A percentile compares a stretch with the other conserved stretches of the same genome.
Evolutionary conservation across 2,113 vertebrate genomes (phyloP).

Genomic region (Geococcyx californianus): DNA sequence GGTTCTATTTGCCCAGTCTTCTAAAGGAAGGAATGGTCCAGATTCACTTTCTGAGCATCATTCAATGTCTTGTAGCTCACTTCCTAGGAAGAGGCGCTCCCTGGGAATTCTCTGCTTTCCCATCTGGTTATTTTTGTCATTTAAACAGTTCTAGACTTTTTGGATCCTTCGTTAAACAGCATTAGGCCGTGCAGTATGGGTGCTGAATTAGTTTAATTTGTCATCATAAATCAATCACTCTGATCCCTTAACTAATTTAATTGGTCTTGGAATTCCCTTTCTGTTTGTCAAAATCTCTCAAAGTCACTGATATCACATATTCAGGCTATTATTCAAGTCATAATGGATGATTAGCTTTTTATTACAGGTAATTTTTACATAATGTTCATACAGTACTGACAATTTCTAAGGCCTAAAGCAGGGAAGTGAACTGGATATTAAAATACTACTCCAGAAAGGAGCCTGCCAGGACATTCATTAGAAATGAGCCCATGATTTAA

Average conservation of each 20-base stretch:
- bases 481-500: not conserved
- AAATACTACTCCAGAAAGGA: not conserved
- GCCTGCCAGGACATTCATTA: not conserved
- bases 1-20: not conserved
- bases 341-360: conserved; percentile 57
- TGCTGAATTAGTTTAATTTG: conserved; percentile 65
- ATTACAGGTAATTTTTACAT: conserved; percentile 66
- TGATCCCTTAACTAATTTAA: conserved; percentile 39
- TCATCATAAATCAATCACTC: conserved; percentile 62
- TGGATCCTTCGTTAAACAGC: conserved; percentile 37
- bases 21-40: not conserved
- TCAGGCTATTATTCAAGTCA: conserved; percentile 43
- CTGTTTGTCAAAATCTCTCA: conserved; percentile 57
- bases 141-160: conserved; percentile 21
- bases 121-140: conserved; percentile 39
- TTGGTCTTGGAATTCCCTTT: conserved; percentile 46
- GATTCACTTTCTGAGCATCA: not conserved
- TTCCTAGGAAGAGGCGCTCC: not conserved
- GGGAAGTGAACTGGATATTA: not conserved
- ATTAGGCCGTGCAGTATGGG: conserved; percentile 43
- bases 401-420: conserved; percentile 17
- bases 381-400: conserved; percentile 6
- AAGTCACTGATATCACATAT: conserved; percentile 35
- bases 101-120: not conserved
- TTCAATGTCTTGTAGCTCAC: not conserved